Conservation (phyloP, 92 coral and sea anemone species). For the Epizoanthus illoricatus region DNA sequence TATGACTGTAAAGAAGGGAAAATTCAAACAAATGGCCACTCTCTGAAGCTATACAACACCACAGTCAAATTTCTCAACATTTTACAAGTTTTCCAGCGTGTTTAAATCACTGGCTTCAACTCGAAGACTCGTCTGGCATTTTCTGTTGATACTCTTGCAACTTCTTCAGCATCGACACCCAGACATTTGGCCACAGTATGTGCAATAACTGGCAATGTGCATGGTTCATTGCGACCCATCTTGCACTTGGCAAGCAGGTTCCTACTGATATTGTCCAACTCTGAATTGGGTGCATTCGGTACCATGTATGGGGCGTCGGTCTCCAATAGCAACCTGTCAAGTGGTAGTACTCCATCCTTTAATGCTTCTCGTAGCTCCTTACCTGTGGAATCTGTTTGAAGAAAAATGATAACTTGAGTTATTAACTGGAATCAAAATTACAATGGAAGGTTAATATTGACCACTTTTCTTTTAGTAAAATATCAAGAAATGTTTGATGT, state of each 20-base stretch:
- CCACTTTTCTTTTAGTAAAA: no score
- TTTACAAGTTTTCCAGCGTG: neutral
- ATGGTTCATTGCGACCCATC: slow-evolving; percentile 97
- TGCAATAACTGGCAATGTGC: slow-evolving; percentile 91
- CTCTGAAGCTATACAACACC: neutral
- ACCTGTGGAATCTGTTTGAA: slow-evolving; percentile 67
- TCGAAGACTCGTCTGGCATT: slow-evolving; percentile 88
- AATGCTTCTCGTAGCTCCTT: slow-evolving; percentile 88
- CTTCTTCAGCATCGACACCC: slow-evolving; percentile 86
- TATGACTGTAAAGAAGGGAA: neutral
- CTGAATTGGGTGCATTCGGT: slow-evolving; percentile 89
- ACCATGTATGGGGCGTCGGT: slow-evolving; percentile 99
- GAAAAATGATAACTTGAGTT: neutral
- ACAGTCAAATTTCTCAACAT: neutral
- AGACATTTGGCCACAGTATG: slow-evolving; percentile 87
- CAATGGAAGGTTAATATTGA: no score
- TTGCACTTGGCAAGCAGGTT: slow-evolving; percentile 83
- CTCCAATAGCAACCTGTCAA: slow-evolving; percentile 87
- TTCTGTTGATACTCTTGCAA: slow-evolving; percentile 82
- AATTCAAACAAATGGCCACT: neutral
- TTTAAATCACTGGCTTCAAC: slow-evolving; percentile 44
- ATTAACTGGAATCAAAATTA: no score
- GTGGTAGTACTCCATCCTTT: slow-evolving; percentile 85
- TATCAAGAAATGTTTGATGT: no score
- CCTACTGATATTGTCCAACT: slow-evolving; percentile 74